Conservation (phyloP, 2,888 invertebrate species). For the Pasiphila rectangulata region DNA sequence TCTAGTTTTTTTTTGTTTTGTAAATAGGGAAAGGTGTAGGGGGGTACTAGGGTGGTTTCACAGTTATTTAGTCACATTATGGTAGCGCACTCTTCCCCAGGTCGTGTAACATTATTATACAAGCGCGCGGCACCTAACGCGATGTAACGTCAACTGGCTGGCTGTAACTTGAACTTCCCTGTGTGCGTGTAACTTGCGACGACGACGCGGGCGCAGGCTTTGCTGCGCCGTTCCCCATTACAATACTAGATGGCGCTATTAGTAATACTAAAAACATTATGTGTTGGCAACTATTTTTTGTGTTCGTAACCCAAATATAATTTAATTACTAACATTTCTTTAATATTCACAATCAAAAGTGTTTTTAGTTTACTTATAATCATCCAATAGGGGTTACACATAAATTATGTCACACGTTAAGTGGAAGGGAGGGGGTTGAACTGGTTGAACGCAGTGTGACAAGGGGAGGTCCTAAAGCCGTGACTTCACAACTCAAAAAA, state of each 20-base stretch:
- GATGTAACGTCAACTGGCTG: slow-evolving; percentile 51
- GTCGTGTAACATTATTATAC: too few species aligned
- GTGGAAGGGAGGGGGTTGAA: too few species aligned
- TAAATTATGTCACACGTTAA: too few species aligned
- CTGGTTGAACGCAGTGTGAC: too few species aligned
- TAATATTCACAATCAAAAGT: too few species aligned
- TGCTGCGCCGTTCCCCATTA: slow-evolving; percentile 1
- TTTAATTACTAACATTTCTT: too few species aligned
- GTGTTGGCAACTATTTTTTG: too few species aligned
- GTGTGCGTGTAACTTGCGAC: slow-evolving; percentile 9
- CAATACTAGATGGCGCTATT: slow-evolving; percentile 14
- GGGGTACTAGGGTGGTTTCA: slow-evolving; percentile 54
- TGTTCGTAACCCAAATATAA: too few species aligned
- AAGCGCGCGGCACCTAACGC: slow-evolving; percentile 57
- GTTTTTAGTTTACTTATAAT: too few species aligned
- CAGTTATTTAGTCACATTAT: slow-evolving; percentile 75
- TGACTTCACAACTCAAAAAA: too few species aligned
- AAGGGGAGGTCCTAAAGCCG: too few species aligned
- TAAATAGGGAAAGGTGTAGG: slow-evolving; percentile 60
- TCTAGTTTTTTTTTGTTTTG: slow-evolving; percentile 60
- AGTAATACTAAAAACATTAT: slow-evolving; percentile 1
- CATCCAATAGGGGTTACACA: too few species aligned
- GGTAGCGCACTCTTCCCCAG: slow-evolving; percentile 64
- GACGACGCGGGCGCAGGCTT: slow-evolving; percentile 16
- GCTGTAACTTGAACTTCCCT: not conserved